These are phyloP conservation scores for Drosophila seguyi DNA, from an alignment of 1,140 invertebrate species.

Conservation along the genomic window DNA sequence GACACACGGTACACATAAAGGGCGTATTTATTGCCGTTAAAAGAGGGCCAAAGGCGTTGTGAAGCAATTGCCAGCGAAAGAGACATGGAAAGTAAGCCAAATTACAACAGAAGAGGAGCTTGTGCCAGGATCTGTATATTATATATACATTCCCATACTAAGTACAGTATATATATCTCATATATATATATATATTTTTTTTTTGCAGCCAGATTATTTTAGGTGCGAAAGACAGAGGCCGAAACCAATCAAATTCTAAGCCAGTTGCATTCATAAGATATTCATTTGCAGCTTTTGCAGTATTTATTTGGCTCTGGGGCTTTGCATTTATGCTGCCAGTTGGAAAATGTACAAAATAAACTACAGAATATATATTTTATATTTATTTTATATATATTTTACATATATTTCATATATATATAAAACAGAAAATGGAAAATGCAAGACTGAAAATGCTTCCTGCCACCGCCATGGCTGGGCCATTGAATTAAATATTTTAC, in stretches of 20 bases:
- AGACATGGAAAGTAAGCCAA: conserved; percentile 23
- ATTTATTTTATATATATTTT: neutral
- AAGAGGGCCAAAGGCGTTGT: conserved; percentile 35
- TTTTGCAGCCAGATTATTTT: conserved; percentile 1
- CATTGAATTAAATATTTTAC: conserved; percentile 48
- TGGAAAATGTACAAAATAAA: conserved; percentile 16
- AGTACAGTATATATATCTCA: neutral
- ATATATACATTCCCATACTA: neutral
- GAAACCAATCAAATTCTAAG: conserved; percentile 44
- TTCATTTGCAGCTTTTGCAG: conserved; percentile 25
- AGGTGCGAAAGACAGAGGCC: neutral
- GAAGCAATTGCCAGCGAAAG: conserved; percentile 19
- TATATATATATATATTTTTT: neutral
- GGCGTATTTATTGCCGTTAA: conserved; percentile 65
- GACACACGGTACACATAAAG: conserved; percentile 59
- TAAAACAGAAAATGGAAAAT: neutral
- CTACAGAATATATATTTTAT: neutral
- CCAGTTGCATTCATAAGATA: conserved; percentile 32
- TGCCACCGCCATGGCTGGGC: neutral
- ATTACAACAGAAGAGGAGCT: conserved; percentile 23
- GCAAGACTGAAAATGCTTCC: conserved; percentile 14
- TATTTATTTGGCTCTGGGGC: conserved; percentile 19
- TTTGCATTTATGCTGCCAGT: conserved; percentile 19
- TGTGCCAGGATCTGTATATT: conserved; percentile 12
- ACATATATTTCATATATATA: neutral